Conservation (phyloP, 2,888 invertebrate species). For the Papilio protenor region DNA sequence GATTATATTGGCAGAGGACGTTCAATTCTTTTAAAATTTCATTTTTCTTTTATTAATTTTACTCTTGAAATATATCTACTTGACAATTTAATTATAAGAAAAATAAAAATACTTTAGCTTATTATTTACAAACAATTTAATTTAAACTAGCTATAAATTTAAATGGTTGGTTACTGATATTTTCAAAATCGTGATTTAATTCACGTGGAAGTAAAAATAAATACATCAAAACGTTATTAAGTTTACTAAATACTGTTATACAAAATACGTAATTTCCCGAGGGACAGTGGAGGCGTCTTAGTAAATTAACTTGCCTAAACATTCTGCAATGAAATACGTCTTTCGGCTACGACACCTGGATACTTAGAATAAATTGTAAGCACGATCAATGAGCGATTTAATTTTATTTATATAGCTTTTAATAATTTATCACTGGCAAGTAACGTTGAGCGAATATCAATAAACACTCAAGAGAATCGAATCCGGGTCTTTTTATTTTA, state of each 20-base stretch:
- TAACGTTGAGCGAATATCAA: background rate
- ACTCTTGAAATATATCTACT: background rate
- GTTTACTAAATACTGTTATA: slow-evolving; percentile 42
- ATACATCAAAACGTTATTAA: background rate
- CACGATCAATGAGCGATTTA: slow-evolving; percentile 8
- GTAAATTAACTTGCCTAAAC: slow-evolving; percentile 79
- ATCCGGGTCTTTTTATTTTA: too few relatives aligned
- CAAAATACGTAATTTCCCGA: slow-evolving; percentile 73
- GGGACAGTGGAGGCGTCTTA: slow-evolving; percentile 59
- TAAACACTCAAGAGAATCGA: too few relatives aligned
- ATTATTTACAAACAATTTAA: background rate
- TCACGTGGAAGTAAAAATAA: background rate
- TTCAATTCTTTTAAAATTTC: background rate
- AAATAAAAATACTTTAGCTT: background rate
- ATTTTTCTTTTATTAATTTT: background rate
- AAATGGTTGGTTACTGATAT: background rate
- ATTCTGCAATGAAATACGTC: slow-evolving; percentile 53
- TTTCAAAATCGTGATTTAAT: background rate
- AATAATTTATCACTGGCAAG: background rate
- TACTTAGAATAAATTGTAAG: slow-evolving; percentile 19
- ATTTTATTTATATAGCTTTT: background rate
- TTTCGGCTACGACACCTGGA: slow-evolving; percentile 22
- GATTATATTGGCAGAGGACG: slow-evolving; percentile 25
- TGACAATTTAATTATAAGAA: background rate
- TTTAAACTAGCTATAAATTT: background rate